Base-by-base conservation (phyloP, 2,113 vertebrate species). In the Callorhinus ursinus region DNA sequence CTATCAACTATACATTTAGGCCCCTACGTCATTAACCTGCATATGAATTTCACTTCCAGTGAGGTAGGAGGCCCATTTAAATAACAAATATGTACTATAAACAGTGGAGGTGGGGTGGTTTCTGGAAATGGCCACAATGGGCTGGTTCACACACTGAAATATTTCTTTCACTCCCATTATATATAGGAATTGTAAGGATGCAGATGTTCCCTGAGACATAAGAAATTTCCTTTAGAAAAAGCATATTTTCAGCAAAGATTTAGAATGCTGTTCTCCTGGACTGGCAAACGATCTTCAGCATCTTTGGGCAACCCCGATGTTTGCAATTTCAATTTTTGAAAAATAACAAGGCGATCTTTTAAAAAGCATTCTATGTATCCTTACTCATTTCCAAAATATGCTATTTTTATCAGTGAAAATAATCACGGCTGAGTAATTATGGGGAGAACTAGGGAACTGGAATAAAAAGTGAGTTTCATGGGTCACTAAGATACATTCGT, bases 191-290 rank as follows among this genome's bases (percentile, higher is more conserved):
- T 95, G 93, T n/a, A 61, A 88, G 24, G 67, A 92, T 31, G 46
- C 28, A 55, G 33, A 90, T 72, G 18, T 82, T 87, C 87, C 91
- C 88, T 82, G 95, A 97, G 95, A 85, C 72, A 61, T 81, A 57
- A 74, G 1, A 19, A 67, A 55, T 88, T 95, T 92, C 63, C 61
- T 95, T 93, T 86, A 36, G 57, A 92, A 94, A 81, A 4, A 89
- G 55, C 33, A 11, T 46, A 39, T 55, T 85, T 93, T 90, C 39
- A 82, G 69, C 10, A 77, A 90, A 97, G 65, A 93, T 49, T 65
- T 59, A 67, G 22, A 67, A 26, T 42, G 33, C 18, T 81, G 9
- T 77, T 90, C 46, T 86, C 71, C 76, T 92, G n/a, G 42, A 80
- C 0, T 0, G 31, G 39, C 90, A 31, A 71, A 49, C 4, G 85